Base-by-base conservation (phyloP, 2,888 invertebrate species). In the Leptinotarsa rubiginosa region DNA sequence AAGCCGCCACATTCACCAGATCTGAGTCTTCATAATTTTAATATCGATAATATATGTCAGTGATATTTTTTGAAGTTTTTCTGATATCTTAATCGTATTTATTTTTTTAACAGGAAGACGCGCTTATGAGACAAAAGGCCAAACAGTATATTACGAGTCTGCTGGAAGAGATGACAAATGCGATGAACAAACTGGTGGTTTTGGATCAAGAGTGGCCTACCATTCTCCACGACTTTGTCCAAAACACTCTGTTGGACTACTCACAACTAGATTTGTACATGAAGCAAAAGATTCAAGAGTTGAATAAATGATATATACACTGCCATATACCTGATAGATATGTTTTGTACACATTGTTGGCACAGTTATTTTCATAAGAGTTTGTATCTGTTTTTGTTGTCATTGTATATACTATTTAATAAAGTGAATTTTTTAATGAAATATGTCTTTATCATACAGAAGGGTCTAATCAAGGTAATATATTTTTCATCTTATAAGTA, bases 211-310 rank as follows among this genome's bases (percentile, higher is more conserved):
- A 93, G 82, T 96, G 96, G 96, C 93, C 95, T 18, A 90, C 89
- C 70, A 91, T 96, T 83, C 89, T 96, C 80, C 89, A 92, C 65
- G 94, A 95, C 84, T 92, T 95, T 87, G 92, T 96, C 78, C 92
- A 93, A 82, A 93, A 94, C 80, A 93, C 95, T 16, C 88, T 96
- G 75, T 89, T 91, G 75, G 96, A 96, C 87, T 96, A 94, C 85
- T 91, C 93, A n/a, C 91, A 96, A 81, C 91, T 96, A 89, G 93
- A 95, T 84, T 88, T 90, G 73, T 96, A 96, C 85, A 93, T 95
- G 88, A 94, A 95, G 85, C 91, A 90, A 75, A 90, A 91, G 86
- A 89, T 92, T 87, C 89, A 89, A 81, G 88, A 90, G 87, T 87
- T 92, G 79, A 47, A 56, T 56, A 56, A 41, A 56, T 69, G 54